Evolutionary conservation across 1,140 invertebrate genomes (phyloP).

Genomic region (Saccostrea cuccullata): DNA sequence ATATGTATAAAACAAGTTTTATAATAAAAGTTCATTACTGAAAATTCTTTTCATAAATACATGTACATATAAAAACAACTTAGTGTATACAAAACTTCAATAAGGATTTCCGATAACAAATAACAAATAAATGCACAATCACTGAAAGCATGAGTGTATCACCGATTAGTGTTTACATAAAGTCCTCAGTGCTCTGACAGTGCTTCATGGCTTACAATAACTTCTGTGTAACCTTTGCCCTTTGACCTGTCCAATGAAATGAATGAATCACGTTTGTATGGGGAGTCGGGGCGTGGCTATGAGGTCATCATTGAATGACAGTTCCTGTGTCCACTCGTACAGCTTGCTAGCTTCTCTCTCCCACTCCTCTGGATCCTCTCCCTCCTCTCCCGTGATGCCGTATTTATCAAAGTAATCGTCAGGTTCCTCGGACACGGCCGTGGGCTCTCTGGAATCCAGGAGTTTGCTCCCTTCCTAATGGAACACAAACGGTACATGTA

Average conservation of each 20-base stretch:
- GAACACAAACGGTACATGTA: not conserved
- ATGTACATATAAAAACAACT: not conserved
- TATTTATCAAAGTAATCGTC: conserved; percentile 58
- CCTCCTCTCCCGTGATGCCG: conserved; percentile 57
- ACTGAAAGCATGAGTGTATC: not conserved
- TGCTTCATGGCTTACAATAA: not conserved
- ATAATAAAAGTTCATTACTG: not conserved
- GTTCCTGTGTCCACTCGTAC: conserved; percentile 77
- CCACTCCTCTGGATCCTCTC: conserved; percentile 65
- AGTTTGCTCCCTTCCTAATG: conserved; percentile 50
- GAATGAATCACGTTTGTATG: conserved; percentile 16
- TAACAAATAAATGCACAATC: not conserved
- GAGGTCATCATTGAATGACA: conserved; percentile 74
- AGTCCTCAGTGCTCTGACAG: not conserved
- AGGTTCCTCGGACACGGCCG: conserved; percentile 56
- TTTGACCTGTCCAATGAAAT: not conserved
- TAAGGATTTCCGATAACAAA: not conserved
- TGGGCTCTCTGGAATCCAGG: conserved; percentile 53
- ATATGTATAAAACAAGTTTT: not conserved
- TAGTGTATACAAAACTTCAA: not conserved
- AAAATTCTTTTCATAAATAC: not conserved
- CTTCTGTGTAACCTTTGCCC: not conserved
- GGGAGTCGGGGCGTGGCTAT: conserved; percentile 66
- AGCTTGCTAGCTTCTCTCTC: conserved; percentile 75
- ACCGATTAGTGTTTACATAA: not conserved